Evolutionary conservation across 2,797 vertebrate genomes (phyloP).

Genomic region (Lacerta agilis): DNA sequence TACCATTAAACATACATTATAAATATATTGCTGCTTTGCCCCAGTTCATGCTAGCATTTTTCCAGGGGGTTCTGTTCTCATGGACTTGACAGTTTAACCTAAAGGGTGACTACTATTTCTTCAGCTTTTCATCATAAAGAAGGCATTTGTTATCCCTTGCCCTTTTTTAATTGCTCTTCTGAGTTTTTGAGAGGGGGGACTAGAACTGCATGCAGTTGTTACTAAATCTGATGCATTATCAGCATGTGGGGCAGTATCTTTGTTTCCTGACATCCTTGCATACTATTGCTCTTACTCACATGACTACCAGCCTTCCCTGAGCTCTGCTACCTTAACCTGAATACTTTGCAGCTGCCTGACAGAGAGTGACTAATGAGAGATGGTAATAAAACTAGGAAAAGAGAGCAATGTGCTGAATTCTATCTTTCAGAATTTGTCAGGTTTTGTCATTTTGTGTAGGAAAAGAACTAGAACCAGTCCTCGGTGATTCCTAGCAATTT

Average conservation of each 20-base stretch:
- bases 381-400: constrained; percentile 31
- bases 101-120: not conserved
- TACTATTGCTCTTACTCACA: constrained; percentile 23
- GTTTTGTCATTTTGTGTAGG: not conserved
- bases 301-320: constrained; percentile 29
- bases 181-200: not conserved
- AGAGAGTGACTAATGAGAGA: not conserved
- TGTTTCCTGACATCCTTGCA: constrained; percentile 44
- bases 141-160: not conserved
- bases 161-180: not conserved
- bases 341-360: not conserved
- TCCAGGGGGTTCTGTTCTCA: not conserved
- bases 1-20: not conserved
- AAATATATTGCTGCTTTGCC: not conserved
- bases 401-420: not conserved
- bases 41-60: not conserved
- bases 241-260: constrained; percentile 9
- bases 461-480: not conserved
- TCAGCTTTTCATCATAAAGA: not conserved
- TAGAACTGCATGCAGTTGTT: constrained; percentile 16
- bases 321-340: constrained; percentile 7
- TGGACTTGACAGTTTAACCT: not conserved
- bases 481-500: not conserved
- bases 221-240: constrained; percentile 30
- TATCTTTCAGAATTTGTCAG: not conserved